Base-by-base conservation (phyloP, 2,888 invertebrate species). In the Acanthococcus lagerstroemiae region DNA sequence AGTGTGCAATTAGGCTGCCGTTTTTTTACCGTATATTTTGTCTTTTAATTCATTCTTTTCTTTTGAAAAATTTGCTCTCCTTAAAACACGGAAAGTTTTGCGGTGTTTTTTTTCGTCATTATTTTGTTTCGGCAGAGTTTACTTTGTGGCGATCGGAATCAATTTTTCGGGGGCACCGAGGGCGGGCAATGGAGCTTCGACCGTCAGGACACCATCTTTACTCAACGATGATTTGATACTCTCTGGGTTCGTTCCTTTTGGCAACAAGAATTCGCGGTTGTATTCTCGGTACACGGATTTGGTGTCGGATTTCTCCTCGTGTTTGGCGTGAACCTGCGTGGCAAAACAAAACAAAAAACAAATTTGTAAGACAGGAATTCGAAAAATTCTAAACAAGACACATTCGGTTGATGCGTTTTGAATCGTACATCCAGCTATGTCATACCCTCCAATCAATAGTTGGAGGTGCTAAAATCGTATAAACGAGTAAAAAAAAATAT, bases 261-360 rank as follows among this genome's bases (percentile, higher is more conserved):
- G 97, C 76, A 97, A 80, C 76, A 95, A 82, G 82, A 96, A 97
- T 80, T 95, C 95, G 71, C 95, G 85, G 79, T 95, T 95, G 84
- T 96, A 97, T 79, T 97, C 96, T 79, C 95, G 86, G 83, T 94
- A 96, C 69, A 95, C 93, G 50, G 93, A 92, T 80, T 95, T 93
- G 75, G 90, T 92, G 78, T 95, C 93, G 60, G 91, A 86, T 79
- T 95, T 95, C 80, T 97, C 96, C 78, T 97, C 95, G 79, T 97
- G 97, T 79, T 95, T 95, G 69, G 96, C 96, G 76, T 95, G 93
- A 58, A 95, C 94, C 93, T 94, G 79, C 17, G 68, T 68, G 69
- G 58, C 65, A 61, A 17, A 4, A 67, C 24, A 61, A 22, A 50
- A 30, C 2, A 52, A 61, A 25, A 5, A 52, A n/a, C n/a, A n/a